phyloP scores from a whole-genome alignment of 2,113 vertebrate species.

The Phoxinus phoxinus region DNA sequence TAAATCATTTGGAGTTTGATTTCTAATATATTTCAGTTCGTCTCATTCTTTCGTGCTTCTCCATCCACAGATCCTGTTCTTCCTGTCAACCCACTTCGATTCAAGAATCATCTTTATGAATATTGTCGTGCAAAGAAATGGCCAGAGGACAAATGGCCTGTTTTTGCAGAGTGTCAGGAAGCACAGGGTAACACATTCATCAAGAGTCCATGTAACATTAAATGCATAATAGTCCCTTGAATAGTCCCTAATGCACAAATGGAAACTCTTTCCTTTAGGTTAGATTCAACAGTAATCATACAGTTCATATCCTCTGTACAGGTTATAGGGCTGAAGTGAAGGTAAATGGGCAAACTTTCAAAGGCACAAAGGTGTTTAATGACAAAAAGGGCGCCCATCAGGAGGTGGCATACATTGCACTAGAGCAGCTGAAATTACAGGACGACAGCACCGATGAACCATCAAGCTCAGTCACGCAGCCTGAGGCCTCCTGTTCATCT shows the following conservation, averaged over 20 bases:
- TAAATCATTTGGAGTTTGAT: neutral
- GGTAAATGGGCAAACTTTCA: slow-evolving; percentile 53
- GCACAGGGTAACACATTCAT: slow-evolving; percentile 47
- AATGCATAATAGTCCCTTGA: neutral
- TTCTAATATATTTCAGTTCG: neutral
- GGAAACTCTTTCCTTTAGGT: neutral
- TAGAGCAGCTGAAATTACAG: slow-evolving; percentile 17
- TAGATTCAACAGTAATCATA: neutral
- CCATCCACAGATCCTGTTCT: slow-evolving; percentile 53
- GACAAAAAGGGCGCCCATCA: slow-evolving; percentile 58
- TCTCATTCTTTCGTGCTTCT: neutral
- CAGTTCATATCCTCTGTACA: slow-evolving; percentile 32
- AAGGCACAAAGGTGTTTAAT: slow-evolving; percentile 18
- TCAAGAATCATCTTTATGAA: slow-evolving; percentile 65
- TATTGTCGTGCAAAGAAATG: slow-evolving; percentile 48
- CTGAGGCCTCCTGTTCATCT: neutral
- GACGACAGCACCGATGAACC: slow-evolving; percentile 9
- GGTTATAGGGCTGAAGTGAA: slow-evolving; percentile 57
- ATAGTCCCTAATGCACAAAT: neutral
- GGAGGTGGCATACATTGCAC: slow-evolving; percentile 60
- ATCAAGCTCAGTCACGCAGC: slow-evolving; percentile 5
- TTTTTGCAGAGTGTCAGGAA: slow-evolving; percentile 51
- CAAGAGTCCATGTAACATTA: neutral
- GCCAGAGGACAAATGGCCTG: slow-evolving; percentile 23
- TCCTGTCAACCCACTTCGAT: slow-evolving; percentile 20